Percentiles rank a stretch among this genome's conserved stretches.
Evolutionary conservation across 2,888 invertebrate genomes (phyloP).

Genomic region (Tachystola acroxantha): DNA sequence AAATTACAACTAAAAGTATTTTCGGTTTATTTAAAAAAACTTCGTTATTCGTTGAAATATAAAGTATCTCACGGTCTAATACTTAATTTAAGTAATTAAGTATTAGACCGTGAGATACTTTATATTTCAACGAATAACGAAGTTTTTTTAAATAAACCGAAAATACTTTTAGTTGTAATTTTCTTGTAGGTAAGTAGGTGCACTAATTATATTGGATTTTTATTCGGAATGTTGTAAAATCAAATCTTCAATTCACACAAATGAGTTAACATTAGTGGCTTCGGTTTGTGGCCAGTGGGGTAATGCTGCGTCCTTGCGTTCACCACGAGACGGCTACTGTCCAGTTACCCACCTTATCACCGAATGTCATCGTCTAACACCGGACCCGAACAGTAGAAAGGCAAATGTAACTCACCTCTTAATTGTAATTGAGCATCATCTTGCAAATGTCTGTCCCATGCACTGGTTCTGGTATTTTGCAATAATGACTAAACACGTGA

Average conservation of each 20-base stretch:
- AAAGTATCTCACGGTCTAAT: too few species aligned
- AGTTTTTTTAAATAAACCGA: too few species aligned
- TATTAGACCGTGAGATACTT: too few species aligned
- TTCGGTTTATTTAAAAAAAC: too few species aligned
- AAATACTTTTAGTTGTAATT: too few species aligned
- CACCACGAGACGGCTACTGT: conserved; percentile 45
- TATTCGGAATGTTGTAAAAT: too few species aligned
- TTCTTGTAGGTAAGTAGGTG: not conserved
- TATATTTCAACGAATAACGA: too few species aligned
- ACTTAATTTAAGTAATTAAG: too few species aligned
- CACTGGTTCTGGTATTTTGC: conserved; percentile 23
- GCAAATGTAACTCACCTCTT: conserved; percentile 52
- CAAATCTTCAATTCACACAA: too few species aligned
- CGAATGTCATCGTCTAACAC: conserved; percentile 60
- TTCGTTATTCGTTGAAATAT: too few species aligned
- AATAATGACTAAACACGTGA: conserved; percentile 46
- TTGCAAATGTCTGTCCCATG: conserved; percentile 27
- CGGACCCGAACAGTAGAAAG: conserved; percentile 50
- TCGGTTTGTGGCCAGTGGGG: conserved; percentile 31
- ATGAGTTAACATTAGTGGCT: conserved; percentile 7
- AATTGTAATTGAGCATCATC: conserved; percentile 52
- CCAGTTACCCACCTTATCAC: conserved; percentile 47
- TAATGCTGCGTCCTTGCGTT: conserved; percentile 62
- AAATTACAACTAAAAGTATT: too few species aligned
- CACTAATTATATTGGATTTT: not conserved